These are phyloP conservation scores for Bradynema listronoti DNA, from an alignment of 1,140 invertebrate species.

Conservation along the genomic window DNA sequence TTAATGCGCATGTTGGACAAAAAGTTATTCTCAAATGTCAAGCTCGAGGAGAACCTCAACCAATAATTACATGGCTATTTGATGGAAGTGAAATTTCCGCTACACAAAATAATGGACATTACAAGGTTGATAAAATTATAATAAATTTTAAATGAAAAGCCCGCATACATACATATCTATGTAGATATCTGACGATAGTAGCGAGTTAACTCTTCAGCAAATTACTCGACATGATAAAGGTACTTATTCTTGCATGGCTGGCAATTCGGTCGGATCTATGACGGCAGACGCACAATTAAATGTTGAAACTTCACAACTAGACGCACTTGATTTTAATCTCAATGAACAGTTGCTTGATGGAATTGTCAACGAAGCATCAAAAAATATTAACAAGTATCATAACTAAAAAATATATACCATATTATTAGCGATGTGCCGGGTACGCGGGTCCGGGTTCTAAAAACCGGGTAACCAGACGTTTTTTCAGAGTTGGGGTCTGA, in stretches of 20 bases:
- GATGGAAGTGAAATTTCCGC: constrained; percentile 52
- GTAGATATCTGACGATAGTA: constrained; percentile 38
- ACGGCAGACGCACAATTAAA: constrained; percentile 43
- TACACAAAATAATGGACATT: constrained; percentile 43
- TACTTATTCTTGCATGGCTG: constrained; percentile 54
- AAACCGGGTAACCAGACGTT: neutral
- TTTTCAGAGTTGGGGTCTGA: neutral
- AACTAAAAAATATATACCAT: neutral
- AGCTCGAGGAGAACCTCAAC: constrained; percentile 41
- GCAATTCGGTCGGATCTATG: constrained; percentile 50
- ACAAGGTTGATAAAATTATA: constrained; percentile 17
- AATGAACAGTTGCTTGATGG: constrained; percentile 34
- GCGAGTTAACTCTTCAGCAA: constrained; percentile 40
- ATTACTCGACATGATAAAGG: constrained; percentile 41
- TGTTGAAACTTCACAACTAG: constrained; percentile 34
- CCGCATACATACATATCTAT: neutral
- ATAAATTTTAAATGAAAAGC: neutral
- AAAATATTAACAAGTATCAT: constrained; percentile 49
- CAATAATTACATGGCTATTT: constrained; percentile 51
- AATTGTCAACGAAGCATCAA: constrained; percentile 49
- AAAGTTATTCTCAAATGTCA: constrained; percentile 24
- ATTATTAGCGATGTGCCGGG: neutral
- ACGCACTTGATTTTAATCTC: constrained; percentile 40
- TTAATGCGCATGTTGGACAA: constrained; percentile 24
- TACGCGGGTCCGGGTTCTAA: neutral